Conservation (phyloP, 2,888 invertebrate genomes). For the Julus scanicus region DNA sequence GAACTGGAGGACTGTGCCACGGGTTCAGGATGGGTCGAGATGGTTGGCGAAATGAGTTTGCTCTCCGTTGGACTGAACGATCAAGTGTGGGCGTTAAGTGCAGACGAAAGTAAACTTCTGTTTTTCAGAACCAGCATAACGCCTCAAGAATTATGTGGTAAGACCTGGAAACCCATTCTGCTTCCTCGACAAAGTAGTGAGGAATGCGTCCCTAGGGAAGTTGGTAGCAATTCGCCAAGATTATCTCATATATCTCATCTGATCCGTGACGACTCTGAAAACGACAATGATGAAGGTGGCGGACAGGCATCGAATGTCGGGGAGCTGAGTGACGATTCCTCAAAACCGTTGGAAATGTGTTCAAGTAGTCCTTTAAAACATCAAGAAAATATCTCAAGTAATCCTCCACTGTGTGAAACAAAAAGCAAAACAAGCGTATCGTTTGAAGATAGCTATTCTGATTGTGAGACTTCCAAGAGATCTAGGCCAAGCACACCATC, state of each 20-base stretch:
- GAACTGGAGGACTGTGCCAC: slow-evolving; percentile 80
- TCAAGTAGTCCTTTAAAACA: not conserved
- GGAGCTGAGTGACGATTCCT: not conserved
- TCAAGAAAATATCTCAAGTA: not conserved
- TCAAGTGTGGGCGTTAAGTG: slow-evolving; percentile 70
- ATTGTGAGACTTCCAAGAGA: not conserved
- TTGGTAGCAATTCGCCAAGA: not conserved
- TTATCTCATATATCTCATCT: not conserved
- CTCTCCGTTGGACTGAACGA: slow-evolving; percentile 88
- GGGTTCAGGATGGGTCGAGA: slow-evolving; percentile 89
- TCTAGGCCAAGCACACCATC: not conserved
- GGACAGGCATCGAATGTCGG: not conserved
- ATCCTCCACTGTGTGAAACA: not conserved
- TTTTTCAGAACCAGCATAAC: slow-evolving; percentile 63
- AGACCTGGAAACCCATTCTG: slow-evolving; percentile 75
- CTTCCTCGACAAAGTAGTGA: slow-evolving; percentile 10
- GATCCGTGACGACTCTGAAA: not conserved
- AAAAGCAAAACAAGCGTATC: not conserved
- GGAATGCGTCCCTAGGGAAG: not conserved
- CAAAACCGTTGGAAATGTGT: not conserved
- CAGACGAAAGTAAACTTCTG: slow-evolving; percentile 61
- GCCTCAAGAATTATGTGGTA: slow-evolving; percentile 75
- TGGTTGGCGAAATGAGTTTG: slow-evolving; percentile 84
- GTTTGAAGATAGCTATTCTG: not conserved
- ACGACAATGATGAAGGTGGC: not conserved